These are phyloP conservation scores for Hormaphis cornu DNA, from an alignment of 1,140 invertebrate species.

Conservation along the genomic window DNA sequence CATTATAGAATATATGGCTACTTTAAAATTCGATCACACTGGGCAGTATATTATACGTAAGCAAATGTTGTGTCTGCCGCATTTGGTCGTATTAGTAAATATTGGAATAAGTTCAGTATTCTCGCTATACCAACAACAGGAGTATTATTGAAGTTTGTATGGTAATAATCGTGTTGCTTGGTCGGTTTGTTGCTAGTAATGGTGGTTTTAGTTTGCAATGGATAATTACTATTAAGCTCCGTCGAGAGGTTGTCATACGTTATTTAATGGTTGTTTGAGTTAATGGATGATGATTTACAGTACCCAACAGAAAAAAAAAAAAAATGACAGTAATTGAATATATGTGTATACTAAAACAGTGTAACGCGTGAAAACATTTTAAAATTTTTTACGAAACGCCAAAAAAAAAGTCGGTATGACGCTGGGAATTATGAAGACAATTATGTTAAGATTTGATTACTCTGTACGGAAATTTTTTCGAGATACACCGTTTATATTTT, in stretches of 20 bases:
- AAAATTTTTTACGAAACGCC: conserved; percentile 1
- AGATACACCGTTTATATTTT: background rate
- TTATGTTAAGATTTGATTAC: background rate
- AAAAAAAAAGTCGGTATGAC: background rate
- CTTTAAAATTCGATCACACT: too few relatives aligned
- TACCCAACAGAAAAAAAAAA: too few relatives aligned
- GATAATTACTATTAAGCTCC: conserved; percentile 12
- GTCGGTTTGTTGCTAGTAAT: background rate
- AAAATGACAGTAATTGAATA: background rate
- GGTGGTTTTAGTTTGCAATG: background rate
- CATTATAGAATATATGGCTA: too few relatives aligned
- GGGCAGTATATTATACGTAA: too few relatives aligned
- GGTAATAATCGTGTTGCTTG: background rate
- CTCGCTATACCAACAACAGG: too few relatives aligned
- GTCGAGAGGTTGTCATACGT: background rate
- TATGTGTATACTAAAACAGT: background rate
- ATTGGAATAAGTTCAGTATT: too few relatives aligned
- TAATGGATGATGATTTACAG: background rate
- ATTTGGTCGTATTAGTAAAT: too few relatives aligned
- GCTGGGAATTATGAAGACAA: background rate
- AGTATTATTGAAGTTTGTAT: too few relatives aligned
- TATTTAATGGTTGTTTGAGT: background rate
- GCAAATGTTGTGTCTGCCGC: too few relatives aligned
- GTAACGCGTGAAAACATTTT: conserved; percentile 1
- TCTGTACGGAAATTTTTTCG: conserved; percentile 1